A percentile compares a stretch with the other conserved stretches of the same genome.
Conservation (phyloP, 2,797 vertebrate species). For the Calcarius lapponicus region DNA sequence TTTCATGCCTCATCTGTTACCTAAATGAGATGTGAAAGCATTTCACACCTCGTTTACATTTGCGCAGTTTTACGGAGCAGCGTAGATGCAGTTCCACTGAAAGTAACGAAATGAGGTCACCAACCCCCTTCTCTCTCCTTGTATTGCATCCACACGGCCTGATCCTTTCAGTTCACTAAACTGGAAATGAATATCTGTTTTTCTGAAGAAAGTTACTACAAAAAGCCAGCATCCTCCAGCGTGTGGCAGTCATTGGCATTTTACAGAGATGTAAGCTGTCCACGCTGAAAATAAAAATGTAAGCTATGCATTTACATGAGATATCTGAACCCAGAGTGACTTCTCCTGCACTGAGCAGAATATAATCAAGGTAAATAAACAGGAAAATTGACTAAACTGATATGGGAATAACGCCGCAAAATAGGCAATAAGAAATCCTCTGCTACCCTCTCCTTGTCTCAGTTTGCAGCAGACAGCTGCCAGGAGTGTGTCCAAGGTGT, state of each 20-base stretch:
- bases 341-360: not conserved
- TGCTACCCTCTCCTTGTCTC: rapidly evolving
- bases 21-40: slow-evolving; percentile 81
- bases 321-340: not conserved
- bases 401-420: not conserved
- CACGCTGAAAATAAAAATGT: not conserved
- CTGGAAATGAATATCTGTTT: slow-evolving; percentile 37
- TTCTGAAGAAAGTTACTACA: not conserved
- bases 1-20: slow-evolving; percentile 80
- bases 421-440: not conserved
- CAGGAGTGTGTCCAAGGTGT: not conserved
- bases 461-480: not conserved
- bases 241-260: rapidly evolving
- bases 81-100: slow-evolving; percentile 48
- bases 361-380: slow-evolving; percentile 7
- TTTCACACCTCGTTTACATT: slow-evolving; percentile 80
- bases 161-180: slow-evolving; percentile 32
- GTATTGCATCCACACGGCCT: not conserved
- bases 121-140: slow-evolving; percentile 59
- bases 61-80: slow-evolving; percentile 66
- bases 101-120: slow-evolving; percentile 73
- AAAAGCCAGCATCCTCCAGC: not conserved
- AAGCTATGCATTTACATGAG: slow-evolving; percentile 7
- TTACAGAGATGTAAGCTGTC: not conserved
- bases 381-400: slow-evolving; percentile 21